Evolutionary conservation across 2,888 invertebrate species (phyloP), one percentile per base, ranked within the genome.

Genomic region (Hypolimnas misippus): DNA sequence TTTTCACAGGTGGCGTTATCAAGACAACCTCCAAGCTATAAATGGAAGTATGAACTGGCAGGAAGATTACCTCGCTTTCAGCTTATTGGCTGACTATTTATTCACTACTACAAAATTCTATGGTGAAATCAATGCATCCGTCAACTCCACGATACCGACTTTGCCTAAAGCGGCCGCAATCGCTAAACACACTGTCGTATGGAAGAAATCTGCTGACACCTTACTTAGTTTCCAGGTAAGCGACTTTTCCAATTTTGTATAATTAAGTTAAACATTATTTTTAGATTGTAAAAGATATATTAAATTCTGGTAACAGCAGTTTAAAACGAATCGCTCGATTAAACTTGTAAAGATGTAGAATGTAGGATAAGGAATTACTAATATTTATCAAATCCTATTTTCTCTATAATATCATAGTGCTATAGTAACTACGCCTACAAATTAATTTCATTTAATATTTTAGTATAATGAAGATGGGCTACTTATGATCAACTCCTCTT

Each of bases 401-500:
- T n/a, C n/a, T n/a, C n/a, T n/a, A n/a, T n/a, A n/a, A n/a, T n/a
- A n/a, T n/a, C n/a, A n/a, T n/a, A n/a, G n/a, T n/a, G n/a, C n/a
- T n/a, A n/a, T n/a, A n/a, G n/a, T n/a, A n/a, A n/a, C n/a, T n/a
- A n/a, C n/a, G n/a, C n/a, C n/a, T n/a, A n/a, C n/a, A n/a, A n/a
- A n/a, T n/a, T n/a, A n/a, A n/a, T n/a, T n/a, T n/a, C n/a, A n/a
- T n/a, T n/a, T n/a, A n/a, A n/a, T n/a, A n/a, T n/a, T 93, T 51
- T 86, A 94, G 93, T 95, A 95, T 76, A 92, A 94, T 69, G 95
- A 95, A 46, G 93, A 94, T 60, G 95, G 95, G 49, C 79, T 93
- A 0, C 93, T 96, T 55, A 93, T 94, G 81, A 85, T 96, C 6
- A 94, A 94, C 73, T 96, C 96, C 0, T 91, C 93, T 0, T 97